Evolutionary conservation across 1,140 invertebrate genomes (phyloP).

Genomic region (Drosophila azteca): DNA sequence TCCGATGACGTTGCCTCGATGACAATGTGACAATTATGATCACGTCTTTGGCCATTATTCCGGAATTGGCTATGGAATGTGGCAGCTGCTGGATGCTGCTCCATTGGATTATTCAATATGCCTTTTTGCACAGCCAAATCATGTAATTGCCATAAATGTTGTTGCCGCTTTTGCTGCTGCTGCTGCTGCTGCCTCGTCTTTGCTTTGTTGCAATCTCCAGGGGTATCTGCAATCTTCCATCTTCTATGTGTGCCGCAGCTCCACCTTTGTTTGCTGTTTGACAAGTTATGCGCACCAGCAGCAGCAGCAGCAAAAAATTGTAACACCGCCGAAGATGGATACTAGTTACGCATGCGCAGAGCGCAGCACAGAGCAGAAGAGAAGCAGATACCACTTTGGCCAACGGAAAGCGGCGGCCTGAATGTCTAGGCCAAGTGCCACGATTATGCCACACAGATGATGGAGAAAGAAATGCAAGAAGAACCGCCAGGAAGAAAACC

Average conservation of each 20-base stretch:
- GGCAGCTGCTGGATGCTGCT: conserved; percentile 22
- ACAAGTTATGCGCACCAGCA: conserved; percentile 63
- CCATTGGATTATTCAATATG: conserved; percentile 65
- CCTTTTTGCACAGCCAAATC: conserved; percentile 46
- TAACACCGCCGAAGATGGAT: conserved; percentile 75
- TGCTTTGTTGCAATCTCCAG: conserved; percentile 44
- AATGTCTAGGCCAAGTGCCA: conserved; percentile 24
- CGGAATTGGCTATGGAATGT: conserved; percentile 57
- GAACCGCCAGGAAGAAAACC: too few relatives aligned
- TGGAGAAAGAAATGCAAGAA: too few relatives aligned
- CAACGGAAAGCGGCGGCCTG: conserved; percentile 17
- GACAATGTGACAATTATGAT: conserved; percentile 55
- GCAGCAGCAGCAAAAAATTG: conserved; percentile 44
- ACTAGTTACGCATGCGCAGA: conserved; percentile 72
- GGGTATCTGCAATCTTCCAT: conserved; percentile 37
- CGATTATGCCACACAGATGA: not conserved
- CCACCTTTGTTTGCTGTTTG: conserved; percentile 71
- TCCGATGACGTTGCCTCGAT: conserved; percentile 10
- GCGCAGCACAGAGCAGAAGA: conserved; percentile 3
- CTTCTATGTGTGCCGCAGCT: conserved; percentile 18
- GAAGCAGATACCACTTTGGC: conserved; percentile 27
- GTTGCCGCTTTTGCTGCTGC: too few relatives aligned
- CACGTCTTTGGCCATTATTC: conserved; percentile 45
- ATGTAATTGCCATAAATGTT: conserved; percentile 66
- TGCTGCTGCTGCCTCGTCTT: conserved; percentile 17